phyloP scores from a whole-genome alignment of 2,888 invertebrate genomes.

The Emmelina monodactyla region DNA sequence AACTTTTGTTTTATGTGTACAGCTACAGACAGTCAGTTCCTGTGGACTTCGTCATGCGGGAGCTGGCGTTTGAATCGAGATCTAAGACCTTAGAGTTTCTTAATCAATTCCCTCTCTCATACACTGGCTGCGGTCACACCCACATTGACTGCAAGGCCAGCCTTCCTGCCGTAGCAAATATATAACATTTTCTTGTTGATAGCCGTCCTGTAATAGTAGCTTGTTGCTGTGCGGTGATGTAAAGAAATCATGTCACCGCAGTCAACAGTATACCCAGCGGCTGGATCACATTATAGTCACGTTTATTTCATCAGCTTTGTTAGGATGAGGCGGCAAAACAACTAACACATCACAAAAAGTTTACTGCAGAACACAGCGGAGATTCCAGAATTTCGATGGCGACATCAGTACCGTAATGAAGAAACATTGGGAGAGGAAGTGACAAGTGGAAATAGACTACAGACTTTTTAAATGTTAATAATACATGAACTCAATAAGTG shows the following conservation, averaged over 20 bases:
- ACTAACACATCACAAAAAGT: no score
- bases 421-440: no score
- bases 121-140: conserved; percentile 72
- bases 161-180: conserved; percentile 64
- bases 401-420: no score
- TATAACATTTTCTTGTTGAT: conserved; percentile 59
- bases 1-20: conserved; percentile 65
- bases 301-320: conserved; percentile 44
- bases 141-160: conserved; percentile 92
- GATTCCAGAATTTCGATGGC: no score
- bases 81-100: conserved; percentile 91
- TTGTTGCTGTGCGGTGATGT: conserved; percentile 52
- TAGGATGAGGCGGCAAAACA: conserved; percentile 39
- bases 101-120: conserved; percentile 78
- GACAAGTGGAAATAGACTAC: no score
- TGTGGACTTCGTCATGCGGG: conserved; percentile 84
- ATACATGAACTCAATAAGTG: no score
- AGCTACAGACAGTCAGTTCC: conserved; percentile 95
- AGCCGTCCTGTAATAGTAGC: conserved; percentile 40
- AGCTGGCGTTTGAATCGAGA: conserved; percentile 86
- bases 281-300: conserved; percentile 32
- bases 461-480: no score
- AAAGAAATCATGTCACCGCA: conserved; percentile 29
- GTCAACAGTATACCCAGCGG: conserved; percentile 23
- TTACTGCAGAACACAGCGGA: no score